Evolutionary conservation across 2,113 vertebrate genomes (phyloP).

Genomic region (Leucopsar rothschildi): DNA sequence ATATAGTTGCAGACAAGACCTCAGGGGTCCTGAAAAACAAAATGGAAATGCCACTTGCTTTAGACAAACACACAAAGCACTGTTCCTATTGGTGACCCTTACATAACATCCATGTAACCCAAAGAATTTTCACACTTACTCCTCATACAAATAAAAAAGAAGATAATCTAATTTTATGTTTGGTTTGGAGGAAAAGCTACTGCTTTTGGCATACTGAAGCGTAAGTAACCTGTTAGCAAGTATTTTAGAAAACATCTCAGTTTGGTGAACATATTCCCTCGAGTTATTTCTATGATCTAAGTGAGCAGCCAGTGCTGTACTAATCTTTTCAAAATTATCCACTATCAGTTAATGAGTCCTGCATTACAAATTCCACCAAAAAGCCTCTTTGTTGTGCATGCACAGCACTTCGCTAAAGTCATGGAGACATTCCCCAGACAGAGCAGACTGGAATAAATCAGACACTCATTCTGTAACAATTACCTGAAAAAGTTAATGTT

Average conservation of each 20-base stretch:
- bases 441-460: not conserved
- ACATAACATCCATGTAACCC: not conserved
- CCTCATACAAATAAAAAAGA: not conserved
- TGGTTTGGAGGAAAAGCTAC: not conserved
- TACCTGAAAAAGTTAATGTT: slow-evolving; percentile 26
- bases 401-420: not conserved
- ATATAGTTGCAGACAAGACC: not conserved
- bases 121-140: not conserved
- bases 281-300: not conserved
- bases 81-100: not conserved
- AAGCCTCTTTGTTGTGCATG: not conserved
- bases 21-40: not conserved
- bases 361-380: not conserved
- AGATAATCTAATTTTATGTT: not conserved
- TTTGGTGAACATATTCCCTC: not conserved
- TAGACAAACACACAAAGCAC: not conserved
- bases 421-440: not conserved
- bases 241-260: not conserved
- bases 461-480: not conserved
- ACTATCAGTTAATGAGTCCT: not conserved
- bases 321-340: not conserved
- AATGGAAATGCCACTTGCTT: not conserved
- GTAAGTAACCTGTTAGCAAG: not conserved
- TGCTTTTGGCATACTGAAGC: not conserved
- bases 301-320: not conserved